These are phyloP conservation scores for Passer domesticus DNA, from an alignment of 2,113 vertebrate genomes.

Conservation along the genomic window DNA sequence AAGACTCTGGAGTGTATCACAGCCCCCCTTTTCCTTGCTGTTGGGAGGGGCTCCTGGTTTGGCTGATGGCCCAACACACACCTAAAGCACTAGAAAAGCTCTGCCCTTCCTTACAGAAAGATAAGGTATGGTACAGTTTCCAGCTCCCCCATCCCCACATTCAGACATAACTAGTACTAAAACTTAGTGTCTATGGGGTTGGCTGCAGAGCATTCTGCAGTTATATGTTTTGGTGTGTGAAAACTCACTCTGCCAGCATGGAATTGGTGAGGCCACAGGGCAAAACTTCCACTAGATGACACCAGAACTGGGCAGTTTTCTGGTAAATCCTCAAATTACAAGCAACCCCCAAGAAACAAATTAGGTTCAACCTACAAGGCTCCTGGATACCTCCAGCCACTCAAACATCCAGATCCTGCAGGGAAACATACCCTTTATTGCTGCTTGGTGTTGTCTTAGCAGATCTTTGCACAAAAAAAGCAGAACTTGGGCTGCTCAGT, in stretches of 20 bases:
- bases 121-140: not conserved
- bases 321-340: not conserved
- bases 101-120: not conserved
- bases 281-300: not conserved
- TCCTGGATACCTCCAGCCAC: not conserved
- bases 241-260: not conserved
- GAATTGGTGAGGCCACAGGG: not conserved
- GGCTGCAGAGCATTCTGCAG: not conserved
- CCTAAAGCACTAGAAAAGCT: not conserved
- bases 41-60: not conserved
- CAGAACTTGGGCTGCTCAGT: not conserved
- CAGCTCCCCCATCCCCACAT: not conserved
- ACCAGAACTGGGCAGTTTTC: not conserved
- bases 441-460: not conserved
- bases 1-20: rapidly evolving
- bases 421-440: not conserved
- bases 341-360: not conserved
- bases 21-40: not conserved
- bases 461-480: not conserved
- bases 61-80: not conserved
- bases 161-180: not conserved
- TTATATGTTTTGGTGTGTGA: not conserved
- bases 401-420: not conserved
- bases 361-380: not conserved
- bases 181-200: not conserved